These are phyloP conservation scores for Babyrousa celebensis DNA, from an alignment of 2,797 vertebrate genomes.

Conservation along the genomic window DNA sequence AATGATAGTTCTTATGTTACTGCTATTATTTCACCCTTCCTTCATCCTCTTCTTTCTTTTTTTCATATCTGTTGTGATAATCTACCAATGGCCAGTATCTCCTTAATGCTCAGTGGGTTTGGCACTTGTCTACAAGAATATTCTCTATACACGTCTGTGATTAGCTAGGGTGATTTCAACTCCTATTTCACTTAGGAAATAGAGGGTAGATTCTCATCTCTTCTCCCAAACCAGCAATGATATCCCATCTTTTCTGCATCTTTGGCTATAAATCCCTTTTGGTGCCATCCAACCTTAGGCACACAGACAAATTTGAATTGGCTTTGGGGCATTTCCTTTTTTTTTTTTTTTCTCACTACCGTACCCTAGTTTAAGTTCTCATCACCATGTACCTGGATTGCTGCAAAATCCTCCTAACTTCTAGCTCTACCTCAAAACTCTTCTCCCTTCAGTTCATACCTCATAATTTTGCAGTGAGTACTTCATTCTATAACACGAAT, in stretches of 20 bases:
- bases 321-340: not conserved
- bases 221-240: not conserved
- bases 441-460: not conserved
- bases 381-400: no score
- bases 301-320: not conserved
- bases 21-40: not conserved
- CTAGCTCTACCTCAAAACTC: not conserved
- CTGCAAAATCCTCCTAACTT: not conserved
- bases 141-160: not conserved
- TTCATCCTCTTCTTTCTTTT: not conserved
- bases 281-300: not conserved
- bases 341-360: not conserved
- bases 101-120: not conserved
- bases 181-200: not conserved
- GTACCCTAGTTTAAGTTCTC: no score
- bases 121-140: not conserved
- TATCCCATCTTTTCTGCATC: not conserved
- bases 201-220: not conserved
- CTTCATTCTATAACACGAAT: not conserved
- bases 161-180: not conserved
- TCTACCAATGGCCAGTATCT: not conserved
- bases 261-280: not conserved
- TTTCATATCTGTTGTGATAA: not conserved
- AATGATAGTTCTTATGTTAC: not conserved
- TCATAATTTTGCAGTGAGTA: not conserved